A percentile compares a stretch with the other conserved stretches of the same genome.
Conservation (phyloP, 2,113 vertebrate species). For the Gymnarchus niloticus region DNA sequence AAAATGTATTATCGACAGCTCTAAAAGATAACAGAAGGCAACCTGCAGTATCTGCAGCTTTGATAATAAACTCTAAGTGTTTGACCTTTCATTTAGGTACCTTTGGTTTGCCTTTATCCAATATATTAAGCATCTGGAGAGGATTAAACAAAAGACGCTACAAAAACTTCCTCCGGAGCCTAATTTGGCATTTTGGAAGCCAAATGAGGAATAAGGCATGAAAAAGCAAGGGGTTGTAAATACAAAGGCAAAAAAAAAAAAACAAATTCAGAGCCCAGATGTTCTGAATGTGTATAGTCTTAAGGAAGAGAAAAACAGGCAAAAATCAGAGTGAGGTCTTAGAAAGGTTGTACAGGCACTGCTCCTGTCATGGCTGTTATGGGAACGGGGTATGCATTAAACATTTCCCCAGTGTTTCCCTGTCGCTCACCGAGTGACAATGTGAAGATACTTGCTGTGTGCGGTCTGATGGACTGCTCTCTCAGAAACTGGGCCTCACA, state of each 20-base stretch:
- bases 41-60: not conserved
- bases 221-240: not conserved
- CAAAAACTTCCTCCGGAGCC: no score
- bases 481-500: not conserved
- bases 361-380: not conserved
- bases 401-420: not conserved
- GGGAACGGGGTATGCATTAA: not conserved
- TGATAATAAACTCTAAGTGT: no score
- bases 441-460: no score
- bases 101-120: not conserved
- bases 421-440: not conserved
- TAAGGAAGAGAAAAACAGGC: not conserved
- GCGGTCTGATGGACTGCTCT: not conserved
- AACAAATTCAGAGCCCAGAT: not conserved
- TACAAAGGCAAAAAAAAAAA: not conserved
- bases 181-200: not conserved
- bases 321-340: not conserved
- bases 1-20: not conserved
- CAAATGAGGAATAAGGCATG: not conserved
- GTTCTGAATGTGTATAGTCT: not conserved
- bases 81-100: not conserved
- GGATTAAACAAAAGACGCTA: conserved; percentile 2
- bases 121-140: conserved; percentile 11
- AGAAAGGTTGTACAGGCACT: not conserved
- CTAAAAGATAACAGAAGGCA: not conserved